phyloP scores from a whole-genome alignment of 2,888 invertebrate species.

The Melanargia galathea region DNA sequence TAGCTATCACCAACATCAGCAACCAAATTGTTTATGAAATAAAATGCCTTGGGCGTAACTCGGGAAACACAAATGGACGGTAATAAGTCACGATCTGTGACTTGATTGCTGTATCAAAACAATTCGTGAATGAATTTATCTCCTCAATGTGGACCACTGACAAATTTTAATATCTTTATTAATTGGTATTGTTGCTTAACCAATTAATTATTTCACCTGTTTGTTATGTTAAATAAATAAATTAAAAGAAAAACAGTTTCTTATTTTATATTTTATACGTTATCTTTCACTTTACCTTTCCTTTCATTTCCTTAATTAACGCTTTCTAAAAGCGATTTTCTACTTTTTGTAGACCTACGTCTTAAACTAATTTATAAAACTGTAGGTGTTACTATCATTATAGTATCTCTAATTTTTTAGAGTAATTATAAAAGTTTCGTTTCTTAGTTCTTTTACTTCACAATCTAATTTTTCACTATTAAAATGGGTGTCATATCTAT shows the following conservation, averaged over 20 bases:
- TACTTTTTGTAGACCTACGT: no score
- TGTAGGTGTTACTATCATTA: not conserved
- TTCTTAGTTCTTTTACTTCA: not conserved
- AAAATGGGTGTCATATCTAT: conserved; percentile 1
- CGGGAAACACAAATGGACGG: conserved; percentile 17
- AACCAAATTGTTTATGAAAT: conserved; percentile 15
- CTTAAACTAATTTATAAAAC: no score
- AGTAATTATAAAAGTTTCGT: not conserved
- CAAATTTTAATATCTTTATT: conserved; percentile 16
- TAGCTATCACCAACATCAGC: conserved; percentile 21
- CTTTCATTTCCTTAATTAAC: no score
- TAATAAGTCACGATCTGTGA: conserved; percentile 28
- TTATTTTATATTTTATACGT: no score
- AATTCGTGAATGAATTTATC: conserved; percentile 28
- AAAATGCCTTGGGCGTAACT: conserved; percentile 15
- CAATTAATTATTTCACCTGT: no score
- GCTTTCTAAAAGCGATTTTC: no score
- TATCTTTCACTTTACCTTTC: no score
- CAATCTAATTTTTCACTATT: not conserved
- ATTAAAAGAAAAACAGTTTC: no score
- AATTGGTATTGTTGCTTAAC: not conserved
- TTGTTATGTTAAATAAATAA: no score
- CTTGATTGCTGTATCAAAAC: conserved; percentile 27
- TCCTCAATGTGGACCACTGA: conserved; percentile 7
- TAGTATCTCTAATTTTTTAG: not conserved